Conservation (phyloP, 2,888 invertebrate genomes). For the Lasioglossum morio region DNA sequence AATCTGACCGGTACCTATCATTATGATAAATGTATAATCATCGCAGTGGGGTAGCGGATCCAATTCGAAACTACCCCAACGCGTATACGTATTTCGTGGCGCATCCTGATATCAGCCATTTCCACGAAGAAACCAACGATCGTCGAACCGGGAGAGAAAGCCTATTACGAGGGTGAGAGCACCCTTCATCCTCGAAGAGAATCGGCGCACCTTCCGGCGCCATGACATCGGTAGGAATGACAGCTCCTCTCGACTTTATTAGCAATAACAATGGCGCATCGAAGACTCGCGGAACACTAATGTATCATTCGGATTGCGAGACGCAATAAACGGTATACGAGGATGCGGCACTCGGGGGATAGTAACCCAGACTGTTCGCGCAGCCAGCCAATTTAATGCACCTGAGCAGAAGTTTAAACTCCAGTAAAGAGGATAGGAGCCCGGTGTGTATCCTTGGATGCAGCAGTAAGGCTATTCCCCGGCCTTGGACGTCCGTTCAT, state of each 20-base stretch:
- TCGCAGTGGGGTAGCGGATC: not conserved
- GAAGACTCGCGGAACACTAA: conserved; percentile 45
- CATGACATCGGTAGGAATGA: not conserved
- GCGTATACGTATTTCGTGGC: not conserved
- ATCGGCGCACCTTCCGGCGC: not conserved
- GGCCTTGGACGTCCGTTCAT: conserved; percentile 70
- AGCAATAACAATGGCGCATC: conserved; percentile 59
- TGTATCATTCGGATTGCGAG: conserved; percentile 58
- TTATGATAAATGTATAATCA: not conserved
- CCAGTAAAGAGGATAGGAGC: conserved; percentile 64
- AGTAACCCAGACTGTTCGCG: conserved; percentile 9
- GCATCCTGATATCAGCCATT: not conserved
- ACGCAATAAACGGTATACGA: conserved; percentile 49
- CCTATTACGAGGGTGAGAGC: not conserved
- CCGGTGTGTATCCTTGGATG: conserved; percentile 64
- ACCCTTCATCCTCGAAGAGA: not conserved
- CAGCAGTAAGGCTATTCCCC: conserved; percentile 69
- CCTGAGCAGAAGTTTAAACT: conserved; percentile 61
- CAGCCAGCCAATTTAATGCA: conserved; percentile 59
- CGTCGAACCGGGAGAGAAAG: not conserved
- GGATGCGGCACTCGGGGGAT: conserved; percentile 21
- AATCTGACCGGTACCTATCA: not conserved
- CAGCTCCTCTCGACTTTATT: conserved; percentile 49
- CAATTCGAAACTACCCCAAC: not conserved
- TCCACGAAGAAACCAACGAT: not conserved